A percentile compares a stretch with the other conserved stretches of the same genome.
phyloP scores from a whole-genome alignment of 1,140 invertebrate genomes.

The Papilio glaucus region DNA sequence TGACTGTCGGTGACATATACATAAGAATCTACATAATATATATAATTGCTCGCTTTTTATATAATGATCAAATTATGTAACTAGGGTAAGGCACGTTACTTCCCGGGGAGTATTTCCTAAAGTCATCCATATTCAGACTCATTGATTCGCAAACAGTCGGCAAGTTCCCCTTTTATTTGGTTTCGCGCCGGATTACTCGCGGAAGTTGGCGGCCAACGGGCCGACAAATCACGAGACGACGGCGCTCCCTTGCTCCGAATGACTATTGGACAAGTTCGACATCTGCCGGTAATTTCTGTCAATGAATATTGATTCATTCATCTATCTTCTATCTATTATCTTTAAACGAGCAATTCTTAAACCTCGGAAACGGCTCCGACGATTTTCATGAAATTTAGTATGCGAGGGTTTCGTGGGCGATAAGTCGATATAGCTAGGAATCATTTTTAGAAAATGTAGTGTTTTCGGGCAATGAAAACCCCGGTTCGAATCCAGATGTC shows the following conservation, averaged over 20 bases:
- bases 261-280: conserved; percentile 13
- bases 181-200: not conserved
- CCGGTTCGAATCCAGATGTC: too few species aligned
- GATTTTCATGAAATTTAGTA: too few species aligned
- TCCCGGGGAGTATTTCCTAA: not conserved
- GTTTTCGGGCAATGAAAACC: too few species aligned
- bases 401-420: too few species aligned
- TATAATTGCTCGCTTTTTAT: too few species aligned
- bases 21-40: too few species aligned
- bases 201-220: conserved; percentile 7
- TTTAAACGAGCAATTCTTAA: too few species aligned
- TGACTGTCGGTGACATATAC: too few species aligned
- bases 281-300: not conserved
- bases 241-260: not conserved
- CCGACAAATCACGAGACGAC: conserved; percentile 16
- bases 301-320: not conserved
- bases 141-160: conserved; percentile 19
- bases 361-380: too few species aligned
- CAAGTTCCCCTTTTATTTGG: conserved; percentile 9
- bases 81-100: not conserved
- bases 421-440: too few species aligned
- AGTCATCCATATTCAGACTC: conserved; percentile 1
- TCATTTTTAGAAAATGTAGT: too few species aligned
- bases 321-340: too few species aligned
- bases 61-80: not conserved